Evolutionary conservation across 2,888 invertebrate genomes (phyloP), one percentile per base, ranked within the genome.

Genomic region (Thecophora atra): DNA sequence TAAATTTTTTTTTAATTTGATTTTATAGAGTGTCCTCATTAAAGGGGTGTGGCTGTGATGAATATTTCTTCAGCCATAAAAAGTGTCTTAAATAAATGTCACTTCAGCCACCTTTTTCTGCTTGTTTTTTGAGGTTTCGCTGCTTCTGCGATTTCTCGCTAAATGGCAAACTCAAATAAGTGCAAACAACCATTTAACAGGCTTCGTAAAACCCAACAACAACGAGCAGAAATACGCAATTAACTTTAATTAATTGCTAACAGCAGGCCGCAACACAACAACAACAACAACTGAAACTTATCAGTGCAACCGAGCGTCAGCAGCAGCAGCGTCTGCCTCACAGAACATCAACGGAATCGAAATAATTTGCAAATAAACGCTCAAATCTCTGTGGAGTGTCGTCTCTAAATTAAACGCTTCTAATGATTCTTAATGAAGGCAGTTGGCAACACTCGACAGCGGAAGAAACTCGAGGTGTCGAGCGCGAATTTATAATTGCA

Each of bases 211-310:
- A 28, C n/a, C 44, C 24, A 28, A 67, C 8, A 52, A 47, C 7
- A 54, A 30, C 63, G 15, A 51, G 66, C 58, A 66, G 21, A 13
- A 64, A 44, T 28, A 44, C 51, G 56, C 62, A 70, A 70, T 72
- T 72, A 68, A 69, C 56, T 72, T 68, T 72, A 71, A 71, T 71
- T 69, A 72, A 72, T 72, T 72, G 66, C 71, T 26, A 71, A 54
- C 58, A 42, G 15, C 21, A 15, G 15, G 52, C 28, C 13, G 24
- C 62, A 65, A 52, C 66, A 65, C 65, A 60, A 62, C 26, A 58
- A 67, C 63, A 68, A 52, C 62, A 63, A 54, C 64, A 21, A 28
- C 8, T 63, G 5, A 19, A 72, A 62, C 37, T n/a, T n/a, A 24
- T 58, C 28, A 56, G 26, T 51, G 24, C 52, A 60, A 58, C 47